Percentiles rank a stretch among this genome's conserved stretches.
Evolutionary conservation across 2,113 vertebrate species (phyloP).

Genomic region (Datnioides undecimradiatus): DNA sequence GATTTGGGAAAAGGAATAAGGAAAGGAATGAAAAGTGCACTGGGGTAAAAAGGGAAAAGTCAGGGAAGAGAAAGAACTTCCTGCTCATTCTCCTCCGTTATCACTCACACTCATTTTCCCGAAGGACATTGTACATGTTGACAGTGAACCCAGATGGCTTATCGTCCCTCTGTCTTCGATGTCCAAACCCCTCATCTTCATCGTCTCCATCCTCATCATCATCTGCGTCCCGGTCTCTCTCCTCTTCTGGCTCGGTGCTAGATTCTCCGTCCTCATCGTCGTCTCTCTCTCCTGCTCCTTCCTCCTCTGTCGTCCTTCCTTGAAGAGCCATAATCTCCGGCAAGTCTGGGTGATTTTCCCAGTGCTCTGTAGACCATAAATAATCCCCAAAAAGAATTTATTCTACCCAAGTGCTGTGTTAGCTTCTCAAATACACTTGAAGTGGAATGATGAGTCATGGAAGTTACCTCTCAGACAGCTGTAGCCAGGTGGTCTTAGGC

Average conservation of each 20-base stretch:
- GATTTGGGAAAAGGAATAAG: slow-evolving; percentile 16
- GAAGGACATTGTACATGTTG: slow-evolving; percentile 89
- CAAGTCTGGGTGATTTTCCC: slow-evolving; percentile 90
- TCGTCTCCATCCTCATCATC: slow-evolving; percentile 91
- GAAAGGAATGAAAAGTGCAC: slow-evolving; percentile 41
- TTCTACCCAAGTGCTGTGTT: neutral
- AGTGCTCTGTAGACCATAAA: slow-evolving; percentile 80
- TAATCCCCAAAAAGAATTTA: slow-evolving; percentile 5
- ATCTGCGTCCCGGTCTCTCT: slow-evolving; percentile 89
- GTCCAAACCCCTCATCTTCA: slow-evolving; percentile 78
- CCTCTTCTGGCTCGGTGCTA: slow-evolving; percentile 90
- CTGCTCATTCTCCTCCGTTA: slow-evolving; percentile 19
- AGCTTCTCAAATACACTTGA: slow-evolving; percentile 5
- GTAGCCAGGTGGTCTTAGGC: slow-evolving; percentile 89
- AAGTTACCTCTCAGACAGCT: slow-evolving; percentile 86
- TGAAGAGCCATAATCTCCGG: slow-evolving; percentile 86
- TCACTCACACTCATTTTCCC: slow-evolving; percentile 88
- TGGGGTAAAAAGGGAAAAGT: slow-evolving; percentile 9
- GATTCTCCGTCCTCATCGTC: slow-evolving; percentile 88
- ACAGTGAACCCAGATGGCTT: slow-evolving; percentile 72
- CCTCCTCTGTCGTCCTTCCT: slow-evolving; percentile 76
- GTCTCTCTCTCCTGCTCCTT: slow-evolving; percentile 64
- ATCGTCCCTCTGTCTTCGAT: slow-evolving; percentile 45
- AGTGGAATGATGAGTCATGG: slow-evolving; percentile 1
- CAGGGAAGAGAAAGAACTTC: slow-evolving; percentile 18